Base-by-base conservation (phyloP, 37 sponge, comb jelly and placozoan genomes). In the Geodia barretti region DNA sequence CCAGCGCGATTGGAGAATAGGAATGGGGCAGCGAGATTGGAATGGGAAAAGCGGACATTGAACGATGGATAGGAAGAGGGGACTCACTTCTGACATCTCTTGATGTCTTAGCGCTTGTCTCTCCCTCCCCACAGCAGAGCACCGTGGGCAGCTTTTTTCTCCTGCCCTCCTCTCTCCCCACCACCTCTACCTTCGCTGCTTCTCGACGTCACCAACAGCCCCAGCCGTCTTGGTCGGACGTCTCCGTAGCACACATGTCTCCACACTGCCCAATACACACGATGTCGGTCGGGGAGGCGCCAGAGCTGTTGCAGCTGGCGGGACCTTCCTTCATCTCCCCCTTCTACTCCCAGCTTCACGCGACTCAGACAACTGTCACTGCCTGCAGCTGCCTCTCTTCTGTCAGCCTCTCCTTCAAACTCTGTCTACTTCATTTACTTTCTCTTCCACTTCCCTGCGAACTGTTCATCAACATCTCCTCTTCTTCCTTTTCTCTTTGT, bases 51-150 rank as follows among this genome's bases (percentile, higher is more conserved):
- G n/a, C n/a, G n/a, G n/a, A n/a, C n/a, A n/a, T n/a, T n/a, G n/a
- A n/a, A n/a, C n/a, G n/a, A n/a, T n/a, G n/a, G n/a, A n/a, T n/a
- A n/a, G n/a, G n/a, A n/a, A n/a, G n/a, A 7, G 33, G 5, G 1
- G 26, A 37, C 84, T 83, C 38, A 87, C 87, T 77, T 89, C 41
- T 77, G 74, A 63, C 89, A 89, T 74, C 89, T 83, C 68, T 89
- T 89, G 63, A 89, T 9, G 74, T 73, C 62, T 89, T 89, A 36
- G 73, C 79, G 38, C 60, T 35, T 23, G 70, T 60, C 64, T 89
- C 89, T 34, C 64, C 72, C 37, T 35, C 43, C 24, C 74, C 72
- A 72, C 89, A 89, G 33, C 17, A 39, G 33, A 32, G 39, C 65
- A 83, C 83, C 21, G 19, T 62, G 75, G 83, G 89, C 3, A 89